phyloP scores from a whole-genome alignment of 2,113 vertebrate genomes.

The Bos indicus region DNA sequence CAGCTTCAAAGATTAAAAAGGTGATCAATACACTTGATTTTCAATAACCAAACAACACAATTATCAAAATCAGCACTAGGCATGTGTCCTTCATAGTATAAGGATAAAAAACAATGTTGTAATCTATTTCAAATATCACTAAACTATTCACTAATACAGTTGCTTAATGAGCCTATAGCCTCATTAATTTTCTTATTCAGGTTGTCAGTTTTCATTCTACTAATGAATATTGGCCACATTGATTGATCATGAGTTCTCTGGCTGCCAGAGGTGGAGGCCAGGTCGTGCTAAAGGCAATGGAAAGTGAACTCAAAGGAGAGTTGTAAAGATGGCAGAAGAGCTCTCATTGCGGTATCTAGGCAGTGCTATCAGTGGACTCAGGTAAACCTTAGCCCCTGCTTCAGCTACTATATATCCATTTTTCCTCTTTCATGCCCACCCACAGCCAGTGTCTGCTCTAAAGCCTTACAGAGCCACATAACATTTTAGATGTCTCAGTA shows the following conservation, averaged over 20 bases:
- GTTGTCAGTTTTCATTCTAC: not conserved
- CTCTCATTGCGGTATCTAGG: not conserved
- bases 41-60: slow-evolving; percentile 27
- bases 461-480: not conserved
- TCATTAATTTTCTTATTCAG: slow-evolving; percentile 15
- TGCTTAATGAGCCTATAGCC: not conserved
- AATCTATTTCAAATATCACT: not conserved
- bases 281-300: not conserved
- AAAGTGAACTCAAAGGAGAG: not conserved
- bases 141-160: not conserved
- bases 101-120: slow-evolving; percentile 12
- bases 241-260: not conserved
- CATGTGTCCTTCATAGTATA: not conserved
- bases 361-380: not conserved
- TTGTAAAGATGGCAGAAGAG: not conserved
- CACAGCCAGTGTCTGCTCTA: not conserved
- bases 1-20: slow-evolving; percentile 54
- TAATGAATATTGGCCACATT: not conserved
- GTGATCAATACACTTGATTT: slow-evolving; percentile 4
- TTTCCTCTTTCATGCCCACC: not conserved
- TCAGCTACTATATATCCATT: not conserved
- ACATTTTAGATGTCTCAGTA: not conserved
- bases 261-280: not conserved
- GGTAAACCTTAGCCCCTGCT: not conserved
- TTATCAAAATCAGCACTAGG: slow-evolving; percentile 56